These are phyloP conservation scores for Apocheima hispidaria DNA, from an alignment of 2,888 invertebrate species.

Conservation along the genomic window DNA sequence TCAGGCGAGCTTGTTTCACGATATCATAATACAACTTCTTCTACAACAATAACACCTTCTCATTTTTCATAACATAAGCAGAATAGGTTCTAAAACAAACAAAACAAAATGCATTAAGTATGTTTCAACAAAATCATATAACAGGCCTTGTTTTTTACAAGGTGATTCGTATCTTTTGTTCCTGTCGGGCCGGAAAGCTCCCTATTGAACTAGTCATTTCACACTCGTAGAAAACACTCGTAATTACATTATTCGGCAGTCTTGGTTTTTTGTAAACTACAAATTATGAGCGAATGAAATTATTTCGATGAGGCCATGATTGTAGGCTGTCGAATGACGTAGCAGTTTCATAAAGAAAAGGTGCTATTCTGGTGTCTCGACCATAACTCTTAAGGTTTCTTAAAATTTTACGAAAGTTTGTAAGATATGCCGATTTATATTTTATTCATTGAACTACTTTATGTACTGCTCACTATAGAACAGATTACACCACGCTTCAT, in stretches of 20 bases:
- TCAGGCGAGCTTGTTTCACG: no score
- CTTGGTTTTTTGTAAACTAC: constrained; percentile 75
- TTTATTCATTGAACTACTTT: no score
- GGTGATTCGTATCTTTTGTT: constrained; percentile 62
- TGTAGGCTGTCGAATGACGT: constrained; percentile 72
- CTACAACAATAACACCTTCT: background rate
- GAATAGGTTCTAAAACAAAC: background rate
- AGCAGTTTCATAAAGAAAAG: constrained; percentile 58
- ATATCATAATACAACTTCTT: no score
- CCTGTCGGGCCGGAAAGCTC: constrained; percentile 33
- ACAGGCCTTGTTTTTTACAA: constrained; percentile 35
- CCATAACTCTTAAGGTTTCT: background rate
- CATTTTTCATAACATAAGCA: background rate
- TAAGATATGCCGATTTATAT: no score
- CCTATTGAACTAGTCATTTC: constrained; percentile 82
- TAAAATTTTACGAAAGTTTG: background rate
- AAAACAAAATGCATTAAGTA: background rate
- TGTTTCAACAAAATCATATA: constrained; percentile 7
- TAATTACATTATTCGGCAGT: constrained; percentile 81
- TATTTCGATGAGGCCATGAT: constrained; percentile 80
- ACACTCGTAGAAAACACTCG: constrained; percentile 76
- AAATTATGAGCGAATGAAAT: constrained; percentile 81
- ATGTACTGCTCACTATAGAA: no score
- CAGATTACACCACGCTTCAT: no score
- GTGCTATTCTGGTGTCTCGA: constrained; percentile 45